Evolutionary conservation across 2,888 invertebrate species (phyloP), one percentile per base, ranked within the genome.

Genomic region (Campoplex capitator): DNA sequence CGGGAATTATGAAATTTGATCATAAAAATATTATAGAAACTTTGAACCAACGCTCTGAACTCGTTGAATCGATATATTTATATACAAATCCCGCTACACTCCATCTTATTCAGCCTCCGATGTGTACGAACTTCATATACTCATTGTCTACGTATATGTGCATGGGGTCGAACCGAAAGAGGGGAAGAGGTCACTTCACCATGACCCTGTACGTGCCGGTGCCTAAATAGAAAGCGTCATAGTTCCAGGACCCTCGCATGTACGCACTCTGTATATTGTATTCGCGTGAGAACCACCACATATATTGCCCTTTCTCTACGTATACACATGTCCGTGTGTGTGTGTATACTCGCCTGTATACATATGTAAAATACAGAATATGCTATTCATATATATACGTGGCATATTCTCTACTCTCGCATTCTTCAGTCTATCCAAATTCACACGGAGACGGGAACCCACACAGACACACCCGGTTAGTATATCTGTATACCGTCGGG

Each of bases 171-270:
- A n/a, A 56, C 38, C 3, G 54, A 56, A 56, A 58, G 74, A 73
- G 68, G 54, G 48, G 58, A 70, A 35, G 62, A 62, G 83, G 81
- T 86, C 84, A 65, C 73, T 81, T 18, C 71, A 54, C 67, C 28
- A 45, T 78, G 80, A 83, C 58, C 76, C 76, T 71, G 73, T 80
- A 81, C 76, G 81, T 68, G 85, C 74, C 80, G 78, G 76, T 70
- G 88, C 77, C 77, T 78, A 76, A 85, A 87, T 80, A 70, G 87
- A 89, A 79, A 87, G 81, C 88, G 74, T 84, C 80, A 28, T 73
- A 54, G 82, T 78, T 86, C 87, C 85, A 78, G 77, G 45, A 84
- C 84, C 81, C 86, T 83, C 70, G 35, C 51, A 0, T 23, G 23
- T 23, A 67, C 74, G 18, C 67, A 65, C 48, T 62, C 51, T 75